Evolutionary conservation across 1,140 invertebrate species (phyloP), one percentile per base, ranked within the genome.

Genomic region (Eriosoma lanigerum): DNA sequence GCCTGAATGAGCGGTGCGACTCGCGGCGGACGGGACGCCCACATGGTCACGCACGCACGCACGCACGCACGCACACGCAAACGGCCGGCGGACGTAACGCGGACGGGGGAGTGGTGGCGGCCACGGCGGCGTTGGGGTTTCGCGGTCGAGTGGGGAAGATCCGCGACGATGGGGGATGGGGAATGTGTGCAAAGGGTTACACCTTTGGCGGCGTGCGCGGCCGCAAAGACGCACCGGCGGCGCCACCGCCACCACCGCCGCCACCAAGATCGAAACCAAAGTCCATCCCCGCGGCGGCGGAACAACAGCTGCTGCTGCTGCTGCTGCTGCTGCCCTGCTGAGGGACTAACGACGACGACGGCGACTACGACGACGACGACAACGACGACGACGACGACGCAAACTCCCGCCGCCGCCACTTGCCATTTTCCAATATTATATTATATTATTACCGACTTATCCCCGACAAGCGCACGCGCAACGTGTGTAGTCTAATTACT

Each of bases 241-340:
- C 73, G 73, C 72, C 44, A 44, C 73, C 70, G 17, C 68, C 68
- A n/a, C 68, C 50, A 52, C 68, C 60, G 60, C 29, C 60, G 46
- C 38, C 46, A 5, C 70, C 73, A 76, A 58, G 54, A 76, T 26
- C 73, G 46, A 76, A 76, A 76, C 73, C 73, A 76, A 60, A 76
- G 73, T 76, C 73, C 73, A 19, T 76, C 73, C 73, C 73, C 54
- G 83, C 82, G 68, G 82, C 82, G 81, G 83, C 83, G 83, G 82
- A 38, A 38, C 32, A 38, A 38, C 32, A 38, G 32, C 32, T 38
- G 32, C 32, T 38, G 32, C 32, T 38, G 32, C 32, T 38, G 32
- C 32, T 38, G 32, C 32, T 38, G 32, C 82, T 81, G 83, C 82
- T 46, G 82, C 58, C 66, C 76, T 66, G 68, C 50, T 73, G 76